phyloP scores from a whole-genome alignment of 2,113 vertebrate species.

The Crotalus tigris region DNA sequence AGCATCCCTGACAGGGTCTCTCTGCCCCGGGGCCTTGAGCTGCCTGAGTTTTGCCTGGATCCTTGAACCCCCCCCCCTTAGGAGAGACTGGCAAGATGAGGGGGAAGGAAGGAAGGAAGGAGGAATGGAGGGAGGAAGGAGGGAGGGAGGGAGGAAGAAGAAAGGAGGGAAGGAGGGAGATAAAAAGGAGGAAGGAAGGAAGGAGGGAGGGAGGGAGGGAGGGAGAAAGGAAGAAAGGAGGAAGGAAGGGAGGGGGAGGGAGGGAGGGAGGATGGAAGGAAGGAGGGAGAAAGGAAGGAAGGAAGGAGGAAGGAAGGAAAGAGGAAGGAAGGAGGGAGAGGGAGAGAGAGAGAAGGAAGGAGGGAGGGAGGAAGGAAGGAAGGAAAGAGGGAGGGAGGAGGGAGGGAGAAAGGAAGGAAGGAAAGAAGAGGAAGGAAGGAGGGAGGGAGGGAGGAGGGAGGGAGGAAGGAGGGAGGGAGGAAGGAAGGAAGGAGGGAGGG shows the following conservation, averaged over 20 bases:
- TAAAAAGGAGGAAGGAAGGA: fast-evolving
- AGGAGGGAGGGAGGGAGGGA: too few species aligned
- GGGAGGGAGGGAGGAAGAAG: too few species aligned
- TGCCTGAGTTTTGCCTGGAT: too few species aligned
- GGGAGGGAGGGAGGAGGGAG: neutral
- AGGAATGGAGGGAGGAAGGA: too few species aligned
- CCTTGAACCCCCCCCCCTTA: too few species aligned
- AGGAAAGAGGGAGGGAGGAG: too few species aligned
- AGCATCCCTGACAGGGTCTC: too few species aligned
- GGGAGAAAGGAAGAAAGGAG: fast-evolving
- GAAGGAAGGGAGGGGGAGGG: fast-evolving
- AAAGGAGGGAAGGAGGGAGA: too few species aligned
- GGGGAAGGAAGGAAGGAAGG: neutral
- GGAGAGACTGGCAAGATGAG: neutral
- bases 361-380: fast-evolving
- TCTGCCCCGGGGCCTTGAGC: too few species aligned
- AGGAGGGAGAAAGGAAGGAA: fast-evolving
- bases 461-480: fast-evolving
- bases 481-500: fast-evolving
- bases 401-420: fast-evolving
- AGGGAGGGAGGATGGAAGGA: fast-evolving
- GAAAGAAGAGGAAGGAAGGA: fast-evolving
- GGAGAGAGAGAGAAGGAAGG: fast-evolving
- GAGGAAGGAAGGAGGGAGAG: fast-evolving
- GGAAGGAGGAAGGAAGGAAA: fast-evolving